A percentile compares a stretch with the other conserved stretches of the same genome.
Evolutionary conservation across 2,113 vertebrate genomes (phyloP).

Genomic region (Sarotherodon lohbergeri): DNA sequence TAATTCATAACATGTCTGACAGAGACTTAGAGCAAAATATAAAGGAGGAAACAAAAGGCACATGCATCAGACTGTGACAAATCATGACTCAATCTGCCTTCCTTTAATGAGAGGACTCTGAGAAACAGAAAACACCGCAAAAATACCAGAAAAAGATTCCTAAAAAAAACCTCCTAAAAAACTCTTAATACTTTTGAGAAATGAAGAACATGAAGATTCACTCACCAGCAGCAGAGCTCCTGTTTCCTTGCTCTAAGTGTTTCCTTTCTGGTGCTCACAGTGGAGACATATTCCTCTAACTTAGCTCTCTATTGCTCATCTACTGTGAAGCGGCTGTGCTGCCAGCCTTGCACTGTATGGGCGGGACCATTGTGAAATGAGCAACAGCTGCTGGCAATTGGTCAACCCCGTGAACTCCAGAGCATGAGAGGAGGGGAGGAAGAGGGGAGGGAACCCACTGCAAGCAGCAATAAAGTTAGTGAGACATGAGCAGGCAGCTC

Average conservation of each 20-base stretch:
- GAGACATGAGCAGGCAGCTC: conserved; percentile 29
- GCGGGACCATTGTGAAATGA: conserved; percentile 26
- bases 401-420: conserved; percentile 6
- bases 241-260: rapidly evolving
- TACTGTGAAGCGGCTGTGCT: background rate
- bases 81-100: background rate
- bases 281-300: background rate
- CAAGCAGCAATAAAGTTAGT: background rate
- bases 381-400: conserved; percentile 51
- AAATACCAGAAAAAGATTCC: too few species aligned
- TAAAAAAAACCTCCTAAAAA: background rate
- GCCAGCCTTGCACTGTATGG: background rate
- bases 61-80: background rate
- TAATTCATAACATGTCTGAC: background rate
- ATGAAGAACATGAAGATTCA: background rate
- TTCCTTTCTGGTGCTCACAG: background rate
- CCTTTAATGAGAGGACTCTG: background rate
- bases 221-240: conserved; percentile 1
- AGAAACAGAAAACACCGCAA: background rate
- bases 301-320: background rate
- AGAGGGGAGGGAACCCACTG: background rate
- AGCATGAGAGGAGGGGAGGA: background rate
- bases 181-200: background rate
- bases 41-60: background rate
- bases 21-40: background rate